A percentile compares a stretch with the other conserved stretches of the same genome.
These are phyloP conservation scores for Pipistrellus kuhlii DNA, from an alignment of 2,797 vertebrate genomes.

Conservation along the genomic window DNA sequence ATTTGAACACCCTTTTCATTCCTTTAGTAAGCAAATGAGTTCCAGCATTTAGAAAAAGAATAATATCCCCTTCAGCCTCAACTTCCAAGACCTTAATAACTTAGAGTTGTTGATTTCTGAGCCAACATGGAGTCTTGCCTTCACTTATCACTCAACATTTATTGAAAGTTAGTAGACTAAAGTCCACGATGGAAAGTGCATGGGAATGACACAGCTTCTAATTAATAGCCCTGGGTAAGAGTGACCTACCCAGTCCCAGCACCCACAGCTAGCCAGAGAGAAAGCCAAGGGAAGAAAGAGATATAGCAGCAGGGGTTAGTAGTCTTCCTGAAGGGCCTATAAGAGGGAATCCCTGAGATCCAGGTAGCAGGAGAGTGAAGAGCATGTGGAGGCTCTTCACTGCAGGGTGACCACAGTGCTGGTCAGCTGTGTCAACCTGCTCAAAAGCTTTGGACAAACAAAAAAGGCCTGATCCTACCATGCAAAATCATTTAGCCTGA, in stretches of 20 bases:
- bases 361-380: background rate
- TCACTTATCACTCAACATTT: background rate
- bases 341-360: background rate
- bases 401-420: background rate
- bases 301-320: background rate
- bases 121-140: background rate
- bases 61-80: background rate
- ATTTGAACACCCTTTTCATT: conserved; percentile 11
- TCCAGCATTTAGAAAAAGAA: conserved; percentile 32
- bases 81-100: background rate
- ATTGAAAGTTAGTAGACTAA: background rate
- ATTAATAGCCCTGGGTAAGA: conserved; percentile 34
- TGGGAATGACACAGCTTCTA: conserved; percentile 41
- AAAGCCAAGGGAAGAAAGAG: background rate
- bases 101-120: conserved; percentile 37
- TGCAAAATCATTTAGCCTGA: background rate
- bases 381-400: background rate
- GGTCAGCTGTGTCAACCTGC: background rate
- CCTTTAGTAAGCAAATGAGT: background rate
- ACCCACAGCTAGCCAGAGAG: background rate
- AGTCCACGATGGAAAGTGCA: background rate
- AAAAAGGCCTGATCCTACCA: background rate
- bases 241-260: background rate
- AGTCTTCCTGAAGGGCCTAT: background rate
- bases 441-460: background rate